Evolutionary conservation across 1,140 invertebrate genomes (phyloP), one percentile per base, ranked within the genome.

Genomic region (Bicyclus anynana): DNA sequence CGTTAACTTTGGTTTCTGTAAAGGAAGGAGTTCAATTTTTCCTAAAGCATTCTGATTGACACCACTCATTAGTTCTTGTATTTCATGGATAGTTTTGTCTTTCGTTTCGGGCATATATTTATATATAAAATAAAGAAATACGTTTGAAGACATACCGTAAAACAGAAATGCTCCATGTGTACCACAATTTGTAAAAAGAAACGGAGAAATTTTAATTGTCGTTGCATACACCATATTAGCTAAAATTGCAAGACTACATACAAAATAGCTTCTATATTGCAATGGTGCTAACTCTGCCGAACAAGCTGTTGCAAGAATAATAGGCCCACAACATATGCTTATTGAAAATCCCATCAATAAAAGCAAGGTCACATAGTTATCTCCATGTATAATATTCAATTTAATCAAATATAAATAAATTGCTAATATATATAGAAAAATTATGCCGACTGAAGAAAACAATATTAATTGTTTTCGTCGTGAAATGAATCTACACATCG

Each of bases 321-420:
- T 59, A 1, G 62, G 61, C 0, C 63, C 64, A 44, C 53, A 62
- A 37, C 61, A 60, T 5, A 72, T 56, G 1, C 59, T 27, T 1
- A 67, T 18, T 2, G 66, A 67, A 59, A 60, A 69, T 2, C 21
- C 10, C 1, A 51, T 50, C 2, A 73, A 33, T 16, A 76, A 61
- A 0, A 44, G 5, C 7, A 76, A 35, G 27, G 68, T 51, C 2
- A 69, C 5, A 21, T 51, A 16, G 1, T 56, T 53, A 38, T 66
- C 71, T 40, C 69, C 70, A 2, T 5, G 7, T 23, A 76, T 51
- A n/a, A 71, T 5, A 2, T 27, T 23, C n/a, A 64, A 29, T 51
- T 58, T 60, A 0, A 76, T 50, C 13, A 69, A 29, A 42, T 61
- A 71, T 12, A 73, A 66, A 42, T 76, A 71, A 2, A 61, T 33